These are phyloP conservation scores for Sphaerodactylus townsendi DNA, from an alignment of 2,113 vertebrate species.

Conservation along the genomic window DNA sequence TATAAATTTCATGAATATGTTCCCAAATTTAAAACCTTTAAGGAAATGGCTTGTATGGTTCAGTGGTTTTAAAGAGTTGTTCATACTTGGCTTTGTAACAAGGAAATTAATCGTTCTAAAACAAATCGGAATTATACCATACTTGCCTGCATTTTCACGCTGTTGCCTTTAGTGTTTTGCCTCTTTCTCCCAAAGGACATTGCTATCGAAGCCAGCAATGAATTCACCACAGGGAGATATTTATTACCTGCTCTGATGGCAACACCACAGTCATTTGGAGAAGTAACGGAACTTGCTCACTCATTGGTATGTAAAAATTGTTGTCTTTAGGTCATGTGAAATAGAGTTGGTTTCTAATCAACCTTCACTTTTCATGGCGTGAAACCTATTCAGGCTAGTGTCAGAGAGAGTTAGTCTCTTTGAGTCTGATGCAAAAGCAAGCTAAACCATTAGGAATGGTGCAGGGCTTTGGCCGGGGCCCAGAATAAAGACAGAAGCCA, in stretches of 20 bases:
- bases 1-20: conserved; percentile 87
- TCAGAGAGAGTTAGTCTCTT: conserved; percentile 65
- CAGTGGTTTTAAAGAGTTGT: conserved; percentile 85
- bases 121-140: conserved; percentile 88
- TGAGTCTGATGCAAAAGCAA: conserved; percentile 52
- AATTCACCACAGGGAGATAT: conserved; percentile 67
- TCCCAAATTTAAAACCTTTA: conserved; percentile 86
- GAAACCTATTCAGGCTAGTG: conserved; percentile 64
- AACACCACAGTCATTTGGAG: conserved; percentile 29
- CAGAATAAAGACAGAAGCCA: conserved; percentile 30
- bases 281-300: conserved; percentile 52
- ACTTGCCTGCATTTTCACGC: conserved; percentile 77
- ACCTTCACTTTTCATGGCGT: conserved; percentile 68
- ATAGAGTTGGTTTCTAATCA: conserved; percentile 73
- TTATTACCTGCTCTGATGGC: conserved; percentile 68
- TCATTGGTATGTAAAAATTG: conserved; percentile 66
- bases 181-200: conserved; percentile 61
- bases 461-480: conserved; percentile 24
- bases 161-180: conserved; percentile 66
- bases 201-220: conserved; percentile 50
- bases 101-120: conserved; percentile 93
- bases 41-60: conserved; percentile 92
- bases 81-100: conserved; percentile 89
- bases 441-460: conserved; percentile 30
- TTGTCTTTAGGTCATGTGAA: conserved; percentile 71